Base-by-base conservation (phyloP, 2,888 invertebrate genomes). In the Muschampia plurimacula region DNA sequence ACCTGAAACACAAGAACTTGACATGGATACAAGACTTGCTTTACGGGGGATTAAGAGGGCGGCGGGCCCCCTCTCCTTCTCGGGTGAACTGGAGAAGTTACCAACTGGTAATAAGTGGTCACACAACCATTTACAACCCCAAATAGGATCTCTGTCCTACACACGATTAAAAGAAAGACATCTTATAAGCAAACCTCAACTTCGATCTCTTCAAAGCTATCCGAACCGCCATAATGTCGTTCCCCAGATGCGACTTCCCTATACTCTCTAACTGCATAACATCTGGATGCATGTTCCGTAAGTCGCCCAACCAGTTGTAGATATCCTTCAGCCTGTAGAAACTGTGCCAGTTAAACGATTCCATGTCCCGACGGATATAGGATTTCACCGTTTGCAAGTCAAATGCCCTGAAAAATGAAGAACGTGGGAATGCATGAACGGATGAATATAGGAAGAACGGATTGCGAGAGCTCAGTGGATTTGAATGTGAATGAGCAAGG, bases 311-410 rank as follows among this genome's bases (percentile, higher is more conserved):
- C 95, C 96, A 96, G 1, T 82, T 83, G 76, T 96, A 91, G 55
- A 96, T 96, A 69, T 96, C 96, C 0, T 94, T 86, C 10, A 96
- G 80, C 0, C 90, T 89, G 79, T 95, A 95, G 80, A 95, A 97
- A 15, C 87, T 92, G 0, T 82, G 89, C 95, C 96, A 96, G 67
- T 89, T 84, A 68, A 87, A 92, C 0, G 89, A 82, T 0, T 83
- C 82, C 83, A 88, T 87, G 12, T 86, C 84, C 39, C 90, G 83
- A 73, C 89, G 83, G 8, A 86, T 81, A 66, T 92, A 92, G 0
- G 82, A 73, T 69, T 84, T 87, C 0, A 91, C 86, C 3, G 84
- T 88, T 82, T 92, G 92, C 75, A 75, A 73, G 55, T 91, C 87
- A 46, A 92, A 88, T 0, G 84, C 88, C 2, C 92, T 92, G 75